Evolutionary conservation across 1,140 invertebrate species (phyloP).

Genomic region (Nasonia vitripennis): DNA sequence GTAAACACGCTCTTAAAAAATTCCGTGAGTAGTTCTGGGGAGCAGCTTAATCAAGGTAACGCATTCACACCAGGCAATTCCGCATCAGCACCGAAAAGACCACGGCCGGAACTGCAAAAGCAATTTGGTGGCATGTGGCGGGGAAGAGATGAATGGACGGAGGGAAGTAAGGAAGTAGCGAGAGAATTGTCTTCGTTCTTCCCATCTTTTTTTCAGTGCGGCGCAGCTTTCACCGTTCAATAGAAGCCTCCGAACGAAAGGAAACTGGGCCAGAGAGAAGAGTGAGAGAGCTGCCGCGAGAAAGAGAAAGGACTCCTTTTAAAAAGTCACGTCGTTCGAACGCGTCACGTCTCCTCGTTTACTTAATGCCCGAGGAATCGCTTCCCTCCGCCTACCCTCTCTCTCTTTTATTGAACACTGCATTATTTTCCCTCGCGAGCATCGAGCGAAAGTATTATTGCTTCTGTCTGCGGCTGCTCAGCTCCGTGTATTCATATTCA

Average conservation of each 20-base stretch:
- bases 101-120: conserved; percentile 23
- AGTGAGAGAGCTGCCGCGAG: background rate
- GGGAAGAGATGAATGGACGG: conserved; percentile 10
- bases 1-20: background rate
- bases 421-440: conserved; percentile 54
- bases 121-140: conserved; percentile 33
- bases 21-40: background rate
- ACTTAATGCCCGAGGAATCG: conserved; percentile 50
- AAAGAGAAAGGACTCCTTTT: conserved; percentile 43
- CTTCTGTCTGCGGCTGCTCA: conserved; percentile 18
- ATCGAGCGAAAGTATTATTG: conserved; percentile 44
- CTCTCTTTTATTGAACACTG: background rate
- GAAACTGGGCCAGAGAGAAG: conserved; percentile 28
- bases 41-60: conserved; percentile 47
- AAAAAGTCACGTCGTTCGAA: conserved; percentile 20
- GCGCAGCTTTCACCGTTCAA: conserved; percentile 44
- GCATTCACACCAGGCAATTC: conserved; percentile 30
- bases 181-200: conserved; percentile 28
- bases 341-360: conserved; percentile 22
- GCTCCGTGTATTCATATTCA: conserved; percentile 53
- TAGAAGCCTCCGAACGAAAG: conserved; percentile 17
- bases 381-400: conserved; percentile 51
- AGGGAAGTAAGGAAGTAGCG: conserved; percentile 44
- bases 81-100: conserved; percentile 39
- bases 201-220: background rate